A percentile compares a stretch with the other conserved stretches of the same genome.
phyloP scores from a whole-genome alignment of 2,888 invertebrate genomes.

The Lycia hirtaria region DNA sequence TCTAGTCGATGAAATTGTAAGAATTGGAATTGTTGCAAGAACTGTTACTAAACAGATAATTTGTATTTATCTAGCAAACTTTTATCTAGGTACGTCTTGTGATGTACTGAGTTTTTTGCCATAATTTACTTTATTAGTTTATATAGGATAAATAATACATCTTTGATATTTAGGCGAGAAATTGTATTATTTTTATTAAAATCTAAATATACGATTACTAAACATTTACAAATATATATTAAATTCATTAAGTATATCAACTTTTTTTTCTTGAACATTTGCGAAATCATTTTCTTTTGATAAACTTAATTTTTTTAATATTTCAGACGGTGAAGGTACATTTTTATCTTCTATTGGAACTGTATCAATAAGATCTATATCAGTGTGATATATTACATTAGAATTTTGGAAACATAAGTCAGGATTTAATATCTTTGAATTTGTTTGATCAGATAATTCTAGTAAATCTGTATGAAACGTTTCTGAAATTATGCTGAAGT shows the following conservation, averaged over 20 bases:
- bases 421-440: not conserved
- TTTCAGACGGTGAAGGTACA: conserved; percentile 87
- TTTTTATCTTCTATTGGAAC: conserved; percentile 75
- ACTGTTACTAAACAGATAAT: too few species aligned
- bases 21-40: too few species aligned
- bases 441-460: conserved; percentile 3
- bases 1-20: too few species aligned
- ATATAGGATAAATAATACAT: too few species aligned
- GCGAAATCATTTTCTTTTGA: conserved; percentile 74
- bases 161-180: too few species aligned
- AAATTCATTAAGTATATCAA: conserved; percentile 54
- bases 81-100: too few species aligned
- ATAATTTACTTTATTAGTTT: too few species aligned
- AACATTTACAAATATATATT: conserved; percentile 50
- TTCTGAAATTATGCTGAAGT: conserved; percentile 69
- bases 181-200: too few species aligned
- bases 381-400: conserved; percentile 70
- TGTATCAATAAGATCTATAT: conserved; percentile 63
- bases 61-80: too few species aligned
- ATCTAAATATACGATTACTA: too few species aligned
- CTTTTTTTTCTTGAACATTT: conserved; percentile 44
- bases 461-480: conserved; percentile 49
- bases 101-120: too few species aligned
- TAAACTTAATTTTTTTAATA: conserved; percentile 87
- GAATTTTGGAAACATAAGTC: conserved; percentile 25